Conservation (phyloP, 2,797 vertebrate species). For the Staurois parvus region DNA sequence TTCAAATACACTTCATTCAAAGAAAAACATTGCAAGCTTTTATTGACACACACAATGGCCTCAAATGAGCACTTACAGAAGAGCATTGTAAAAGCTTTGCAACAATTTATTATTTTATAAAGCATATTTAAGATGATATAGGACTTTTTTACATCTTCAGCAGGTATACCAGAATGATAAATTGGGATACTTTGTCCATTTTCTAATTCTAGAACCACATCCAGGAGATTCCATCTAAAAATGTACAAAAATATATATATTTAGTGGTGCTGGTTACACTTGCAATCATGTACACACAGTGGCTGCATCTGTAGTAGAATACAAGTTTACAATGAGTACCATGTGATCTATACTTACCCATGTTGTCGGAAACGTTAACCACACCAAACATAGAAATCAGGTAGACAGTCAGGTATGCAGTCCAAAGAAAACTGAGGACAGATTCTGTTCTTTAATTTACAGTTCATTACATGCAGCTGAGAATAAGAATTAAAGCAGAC, state of each 20-base stretch:
- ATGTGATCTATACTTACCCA: background rate
- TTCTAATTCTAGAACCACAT: slow-evolving; percentile 73
- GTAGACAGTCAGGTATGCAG: too few relatives aligned
- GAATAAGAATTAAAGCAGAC: too few relatives aligned
- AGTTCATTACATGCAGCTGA: too few relatives aligned
- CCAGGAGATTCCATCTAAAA: slow-evolving; percentile 76
- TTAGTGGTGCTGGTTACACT: background rate
- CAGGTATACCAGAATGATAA: slow-evolving; percentile 46
- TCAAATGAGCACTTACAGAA: background rate
- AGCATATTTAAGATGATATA: background rate
- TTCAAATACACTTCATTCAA: too few relatives aligned
- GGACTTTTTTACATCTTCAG: background rate
- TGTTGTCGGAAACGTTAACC: background rate
- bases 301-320: background rate
- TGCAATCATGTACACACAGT: background rate
- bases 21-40: background rate
- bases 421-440: too few relatives aligned
- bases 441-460: too few relatives aligned
- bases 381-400: background rate
- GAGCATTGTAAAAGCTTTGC: background rate
- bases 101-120: background rate
- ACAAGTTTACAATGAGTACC: too few relatives aligned
- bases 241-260: background rate
- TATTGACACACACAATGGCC: background rate
- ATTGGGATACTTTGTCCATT: slow-evolving; percentile 70